Evolutionary conservation across 2,797 vertebrate species (phyloP).

Genomic region (Rhynchonycteris naso): DNA sequence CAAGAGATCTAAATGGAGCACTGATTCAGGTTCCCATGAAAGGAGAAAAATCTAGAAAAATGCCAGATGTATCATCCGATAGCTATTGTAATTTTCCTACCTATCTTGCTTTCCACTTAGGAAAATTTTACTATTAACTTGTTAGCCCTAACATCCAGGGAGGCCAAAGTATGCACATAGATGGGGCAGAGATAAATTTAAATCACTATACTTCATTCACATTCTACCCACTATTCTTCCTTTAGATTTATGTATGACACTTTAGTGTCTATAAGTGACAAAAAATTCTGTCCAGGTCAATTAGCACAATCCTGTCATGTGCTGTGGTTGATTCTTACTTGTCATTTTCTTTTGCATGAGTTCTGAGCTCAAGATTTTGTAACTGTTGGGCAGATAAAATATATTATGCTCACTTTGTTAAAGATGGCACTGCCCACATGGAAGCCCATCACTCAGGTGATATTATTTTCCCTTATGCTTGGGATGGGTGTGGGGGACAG

Average conservation of each 20-base stretch:
- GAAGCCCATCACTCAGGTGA: no score
- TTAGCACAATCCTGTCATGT: constrained; percentile 18
- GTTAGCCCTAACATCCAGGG: background rate
- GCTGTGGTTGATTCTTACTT: constrained; percentile 24
- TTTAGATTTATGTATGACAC: background rate
- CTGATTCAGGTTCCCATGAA: background rate
- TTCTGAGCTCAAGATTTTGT: constrained; percentile 47
- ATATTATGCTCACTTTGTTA: no score
- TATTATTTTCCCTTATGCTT: no score
- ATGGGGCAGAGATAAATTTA: background rate
- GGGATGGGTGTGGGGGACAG: no score
- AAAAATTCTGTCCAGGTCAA: constrained; percentile 47
- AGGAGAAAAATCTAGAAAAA: background rate
- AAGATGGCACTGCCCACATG: no score
- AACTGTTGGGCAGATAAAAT: no score
- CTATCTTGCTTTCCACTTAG: background rate
- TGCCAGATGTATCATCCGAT: background rate
- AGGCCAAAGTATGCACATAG: background rate
- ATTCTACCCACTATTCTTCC: background rate
- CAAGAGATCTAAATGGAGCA: background rate
- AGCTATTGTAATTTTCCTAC: background rate
- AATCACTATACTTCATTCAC: background rate
- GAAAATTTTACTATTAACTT: background rate
- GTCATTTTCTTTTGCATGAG: constrained; percentile 57
- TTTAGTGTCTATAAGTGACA: background rate